Percentiles rank a stretch among this genome's conserved stretches.
Conservation (phyloP, 2,888 invertebrate species). For the Lumbricus terrestris region DNA sequence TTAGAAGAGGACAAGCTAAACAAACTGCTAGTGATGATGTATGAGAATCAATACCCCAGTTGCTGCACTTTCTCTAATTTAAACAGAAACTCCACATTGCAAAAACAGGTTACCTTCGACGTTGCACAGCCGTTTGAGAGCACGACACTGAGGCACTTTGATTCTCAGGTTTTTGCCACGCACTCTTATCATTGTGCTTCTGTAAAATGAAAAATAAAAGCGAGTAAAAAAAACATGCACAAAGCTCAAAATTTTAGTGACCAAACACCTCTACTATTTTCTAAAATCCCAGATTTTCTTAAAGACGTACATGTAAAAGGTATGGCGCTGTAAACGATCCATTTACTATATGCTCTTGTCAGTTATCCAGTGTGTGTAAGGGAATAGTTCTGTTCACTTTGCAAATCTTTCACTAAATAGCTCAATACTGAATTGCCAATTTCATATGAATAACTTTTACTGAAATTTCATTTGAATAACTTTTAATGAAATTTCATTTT, state of each 20-base stretch:
- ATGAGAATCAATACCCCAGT: neutral
- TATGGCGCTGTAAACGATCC: neutral
- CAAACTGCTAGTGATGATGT: too few relatives aligned
- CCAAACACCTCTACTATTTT: neutral
- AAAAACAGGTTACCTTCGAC: constrained; percentile 70
- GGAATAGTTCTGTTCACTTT: too few relatives aligned
- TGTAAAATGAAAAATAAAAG: constrained; percentile 31
- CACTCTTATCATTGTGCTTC: constrained; percentile 73
- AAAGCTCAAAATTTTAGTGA: neutral
- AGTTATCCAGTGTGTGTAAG: neutral
- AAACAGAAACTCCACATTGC: neutral
- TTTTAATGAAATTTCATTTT: too few relatives aligned
- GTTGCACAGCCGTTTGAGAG: constrained; percentile 81
- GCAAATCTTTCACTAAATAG: neutral
- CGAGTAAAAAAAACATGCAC: neutral
- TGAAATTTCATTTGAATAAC: neutral
- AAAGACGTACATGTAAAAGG: neutral
- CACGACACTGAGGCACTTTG: constrained; percentile 88
- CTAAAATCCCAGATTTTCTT: neutral
- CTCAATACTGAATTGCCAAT: neutral
- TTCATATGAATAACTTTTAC: neutral
- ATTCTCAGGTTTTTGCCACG: constrained; percentile 77
- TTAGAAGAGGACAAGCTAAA: too few relatives aligned
- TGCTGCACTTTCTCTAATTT: neutral
- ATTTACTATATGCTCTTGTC: neutral